Evolutionary conservation across 2,113 vertebrate species (phyloP), one percentile per base, ranked within the genome.

Genomic region (Anhinga rufa): DNA sequence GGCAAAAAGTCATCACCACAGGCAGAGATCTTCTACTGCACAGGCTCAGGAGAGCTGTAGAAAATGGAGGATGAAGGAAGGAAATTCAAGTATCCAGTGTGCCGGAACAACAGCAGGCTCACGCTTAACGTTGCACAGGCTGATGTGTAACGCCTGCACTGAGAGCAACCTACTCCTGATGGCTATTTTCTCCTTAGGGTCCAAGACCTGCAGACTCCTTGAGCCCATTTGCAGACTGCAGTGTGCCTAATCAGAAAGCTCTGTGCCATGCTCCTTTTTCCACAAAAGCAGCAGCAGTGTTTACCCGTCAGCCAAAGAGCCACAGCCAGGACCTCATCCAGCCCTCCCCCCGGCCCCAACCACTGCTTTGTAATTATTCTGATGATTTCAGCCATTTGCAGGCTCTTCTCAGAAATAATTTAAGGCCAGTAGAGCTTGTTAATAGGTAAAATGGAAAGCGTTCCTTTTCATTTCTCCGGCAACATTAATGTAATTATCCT

Each of bases 381-480:
- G 90, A 95, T 92, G 61, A 82, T 81, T 90, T 90, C 93, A 90
- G 69, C 75, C 94, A 82, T 80, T 96, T 94, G 72, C 79, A 95
- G 88, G 51, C 60, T 93, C 91, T 88, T 96, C 95, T 85, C 75
- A 83, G 93, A 91, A 97, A 97, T 97, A 94, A 91, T 96, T 95
- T 95, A 94, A 96, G 90, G 69, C 90, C 92, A 95, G 86, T 48
- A 89, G 92, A 95, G 83, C 92, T 96, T 96, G 82, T 97, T 97
- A 97, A 96, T 97, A 96, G 88, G 71, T 66, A 95, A 91, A 97
- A 98, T 89, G 75, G 90, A 97, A 98, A 97, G 91, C 46, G 84
- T 89, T 97, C 88, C 94, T 94, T 98, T 96, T 97, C 96, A 97
- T 98, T 97, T 97, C 96, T 81, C 84, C 32, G 17, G 86, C 65